These are phyloP conservation scores for Cyclophora punctaria DNA, from an alignment of 2,888 invertebrate genomes.

Conservation along the genomic window DNA sequence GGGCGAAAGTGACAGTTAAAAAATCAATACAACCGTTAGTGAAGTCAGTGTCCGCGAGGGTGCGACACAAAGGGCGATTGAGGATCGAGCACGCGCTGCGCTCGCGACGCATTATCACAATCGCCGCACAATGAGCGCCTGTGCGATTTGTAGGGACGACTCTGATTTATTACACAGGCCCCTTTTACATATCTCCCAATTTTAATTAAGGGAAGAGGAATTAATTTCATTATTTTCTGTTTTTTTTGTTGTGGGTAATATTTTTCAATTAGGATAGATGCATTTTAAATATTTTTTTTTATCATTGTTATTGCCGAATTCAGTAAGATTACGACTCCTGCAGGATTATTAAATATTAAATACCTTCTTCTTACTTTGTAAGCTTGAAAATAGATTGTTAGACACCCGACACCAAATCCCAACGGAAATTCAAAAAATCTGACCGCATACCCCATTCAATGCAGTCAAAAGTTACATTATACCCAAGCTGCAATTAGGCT, in stretches of 20 bases:
- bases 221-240: background rate
- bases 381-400: too few species aligned
- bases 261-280: too few species aligned
- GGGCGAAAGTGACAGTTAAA: constrained; percentile 62
- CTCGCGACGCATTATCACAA: constrained; percentile 44
- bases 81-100: constrained; percentile 47
- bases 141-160: too few species aligned
- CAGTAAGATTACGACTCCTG: too few species aligned
- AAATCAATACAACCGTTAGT: constrained; percentile 71
- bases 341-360: too few species aligned
- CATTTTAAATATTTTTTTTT: too few species aligned
- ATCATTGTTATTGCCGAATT: too few species aligned
- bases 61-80: constrained; percentile 50
- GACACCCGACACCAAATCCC: background rate
- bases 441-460: constrained; percentile 34
- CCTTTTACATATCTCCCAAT: too few species aligned
- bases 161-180: background rate
- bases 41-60: constrained; percentile 61
- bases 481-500: constrained; percentile 34
- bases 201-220: too few species aligned
- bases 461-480: constrained; percentile 41
- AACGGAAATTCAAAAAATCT: constrained; percentile 23
- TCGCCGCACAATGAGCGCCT: constrained; percentile 42
- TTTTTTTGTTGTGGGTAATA: too few species aligned
- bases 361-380: too few species aligned